These are phyloP conservation scores for Dryas iulia DNA, from an alignment of 1,140 invertebrate genomes.

Conservation along the genomic window DNA sequence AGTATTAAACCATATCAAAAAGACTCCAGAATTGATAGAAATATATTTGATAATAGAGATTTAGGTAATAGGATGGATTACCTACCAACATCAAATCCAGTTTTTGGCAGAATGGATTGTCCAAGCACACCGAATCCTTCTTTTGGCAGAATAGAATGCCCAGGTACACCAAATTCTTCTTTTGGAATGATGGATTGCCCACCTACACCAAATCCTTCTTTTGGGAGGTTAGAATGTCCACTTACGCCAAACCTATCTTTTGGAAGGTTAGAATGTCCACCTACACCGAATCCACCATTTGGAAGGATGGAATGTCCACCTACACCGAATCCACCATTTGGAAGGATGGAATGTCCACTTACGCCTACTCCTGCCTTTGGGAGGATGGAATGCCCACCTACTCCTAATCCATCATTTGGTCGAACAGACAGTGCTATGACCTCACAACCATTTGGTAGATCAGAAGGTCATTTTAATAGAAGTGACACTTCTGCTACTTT, in stretches of 20 bases:
- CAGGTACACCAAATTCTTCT: not conserved
- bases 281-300: not conserved
- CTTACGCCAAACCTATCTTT: not conserved
- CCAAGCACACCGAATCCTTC: not conserved
- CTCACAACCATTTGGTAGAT: conserved; percentile 38
- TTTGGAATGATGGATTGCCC: not conserved
- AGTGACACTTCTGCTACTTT: not conserved
- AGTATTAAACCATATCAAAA: conserved; percentile 20
- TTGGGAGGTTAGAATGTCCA: not conserved
- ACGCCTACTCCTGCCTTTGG: conserved; percentile 46
- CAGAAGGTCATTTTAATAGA: conserved; percentile 28
- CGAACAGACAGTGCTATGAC: conserved; percentile 38
- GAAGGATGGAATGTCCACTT: conserved; percentile 37
- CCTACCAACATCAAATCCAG: not conserved
- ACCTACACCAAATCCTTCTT: not conserved
- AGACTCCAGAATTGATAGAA: conserved; percentile 35
- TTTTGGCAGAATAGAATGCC: not conserved
- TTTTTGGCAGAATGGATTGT: not conserved
- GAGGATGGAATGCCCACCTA: conserved; percentile 36
- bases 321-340: conserved; percentile 44
- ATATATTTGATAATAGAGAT: conserved; percentile 15
- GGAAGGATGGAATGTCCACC: conserved; percentile 18
- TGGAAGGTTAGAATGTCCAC: not conserved
- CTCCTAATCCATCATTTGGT: conserved; percentile 36
- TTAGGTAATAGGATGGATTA: not conserved